Conservation (phyloP, 2,113 vertebrate species). For the Aythya baeri region DNA sequence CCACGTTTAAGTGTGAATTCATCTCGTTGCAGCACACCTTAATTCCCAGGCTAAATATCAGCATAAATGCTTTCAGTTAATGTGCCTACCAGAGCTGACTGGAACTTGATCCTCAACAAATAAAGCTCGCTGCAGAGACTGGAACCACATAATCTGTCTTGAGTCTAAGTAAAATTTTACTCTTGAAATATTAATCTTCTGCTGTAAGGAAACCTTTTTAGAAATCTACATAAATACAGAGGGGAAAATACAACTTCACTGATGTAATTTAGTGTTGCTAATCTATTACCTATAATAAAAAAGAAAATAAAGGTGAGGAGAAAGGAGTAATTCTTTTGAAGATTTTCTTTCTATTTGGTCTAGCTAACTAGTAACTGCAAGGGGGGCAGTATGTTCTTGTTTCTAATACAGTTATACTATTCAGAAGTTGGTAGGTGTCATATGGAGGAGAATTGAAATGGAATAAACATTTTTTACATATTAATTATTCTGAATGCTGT, state of each 20-base stretch:
- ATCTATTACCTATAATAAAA: not conserved
- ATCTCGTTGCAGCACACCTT: not conserved
- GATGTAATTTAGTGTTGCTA: not conserved
- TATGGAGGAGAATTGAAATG: not conserved
- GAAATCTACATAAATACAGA: not conserved
- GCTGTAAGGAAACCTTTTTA: not conserved
- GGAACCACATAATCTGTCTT: no score
- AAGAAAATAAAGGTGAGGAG: not conserved
- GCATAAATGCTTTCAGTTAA: not conserved
- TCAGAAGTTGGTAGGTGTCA: not conserved
- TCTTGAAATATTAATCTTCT: not conserved
- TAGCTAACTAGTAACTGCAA: not conserved
- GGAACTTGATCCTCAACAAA: not conserved
- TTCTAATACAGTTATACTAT: not conserved
- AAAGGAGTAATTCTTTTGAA: not conserved
- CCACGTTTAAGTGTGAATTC: not conserved
- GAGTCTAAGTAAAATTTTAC: not conserved
- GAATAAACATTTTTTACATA: not conserved
- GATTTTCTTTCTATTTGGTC: not conserved
- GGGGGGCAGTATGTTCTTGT: not conserved
- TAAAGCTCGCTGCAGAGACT: no score
- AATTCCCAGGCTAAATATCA: not conserved
- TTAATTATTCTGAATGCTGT: not conserved
- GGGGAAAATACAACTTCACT: rapidly evolving
- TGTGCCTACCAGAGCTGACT: not conserved